Evolutionary conservation across 2,113 vertebrate species (phyloP), one percentile per base, ranked within the genome.

Genomic region (Phyllostomus hastatus): DNA sequence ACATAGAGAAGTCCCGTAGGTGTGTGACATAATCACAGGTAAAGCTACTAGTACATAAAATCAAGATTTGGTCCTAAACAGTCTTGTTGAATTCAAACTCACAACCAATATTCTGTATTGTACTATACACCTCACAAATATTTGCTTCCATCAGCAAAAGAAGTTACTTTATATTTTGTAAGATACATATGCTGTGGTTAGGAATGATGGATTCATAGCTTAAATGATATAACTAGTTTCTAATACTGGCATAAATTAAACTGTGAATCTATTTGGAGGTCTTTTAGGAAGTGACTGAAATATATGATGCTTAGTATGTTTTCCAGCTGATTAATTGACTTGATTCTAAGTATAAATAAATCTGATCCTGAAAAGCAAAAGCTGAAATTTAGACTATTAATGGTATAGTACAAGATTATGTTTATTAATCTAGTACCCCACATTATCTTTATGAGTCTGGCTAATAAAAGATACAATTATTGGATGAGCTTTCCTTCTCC

Each of bases 301-400:
- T 87, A n/a, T 89, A 28, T 78, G 31, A 86, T 67, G 50, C 12
- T 54, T 81, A 85, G 64, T 86, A 17, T 93, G 43, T 78, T 95
- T 92, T 90, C 43, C 10, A 78, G 14, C 28, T 67, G 28, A 83
- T 90, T 61, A 93, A 31, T 90, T 91, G 10, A 61, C 11, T 57
- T 79, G 35, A 81, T 41, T 76, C 35, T 90, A 91, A 96, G 31
- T n/a, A 64, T 88, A 88, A 93, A n/a, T 88, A 88, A 82, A 87
- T 88, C 69, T 88, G 31, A 80, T 61, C 70, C 41, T 91, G 33
- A 72, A 90, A 79, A 70, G 7, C 85, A 70, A 82, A 79, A 83
- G 38, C 76, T 80, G 7, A 11, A 87, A 12, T 16, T 92, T 88
- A 82, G 15, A 82, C 46, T 72, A 61, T 61, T 67, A 93, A 61